Percentiles rank a stretch among this genome's conserved stretches.
These are phyloP conservation scores for Acanthosepion lycidas DNA, from an alignment of 2,888 invertebrate genomes.

Conservation along the genomic window DNA sequence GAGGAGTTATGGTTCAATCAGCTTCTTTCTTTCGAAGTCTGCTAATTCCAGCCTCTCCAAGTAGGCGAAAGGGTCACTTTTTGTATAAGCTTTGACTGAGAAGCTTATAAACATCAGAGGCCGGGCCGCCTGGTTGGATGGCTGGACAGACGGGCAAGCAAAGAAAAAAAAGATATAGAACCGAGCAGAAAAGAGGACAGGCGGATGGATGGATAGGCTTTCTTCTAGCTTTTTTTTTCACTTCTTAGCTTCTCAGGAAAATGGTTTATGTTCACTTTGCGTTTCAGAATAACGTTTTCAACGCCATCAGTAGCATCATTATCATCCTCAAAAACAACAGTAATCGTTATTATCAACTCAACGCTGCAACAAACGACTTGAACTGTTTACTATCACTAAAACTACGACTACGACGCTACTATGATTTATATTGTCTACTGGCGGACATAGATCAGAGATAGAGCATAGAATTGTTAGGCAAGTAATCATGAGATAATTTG, in stretches of 20 bases:
- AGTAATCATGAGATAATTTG: too few species aligned
- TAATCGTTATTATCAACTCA: neutral
- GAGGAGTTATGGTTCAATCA: neutral
- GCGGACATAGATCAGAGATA: too few species aligned
- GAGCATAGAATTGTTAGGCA: too few species aligned
- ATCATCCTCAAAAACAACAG: neutral
- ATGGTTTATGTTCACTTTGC: neutral
- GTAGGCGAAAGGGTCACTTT: neutral
- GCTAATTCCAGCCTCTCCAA: conserved; percentile 11
- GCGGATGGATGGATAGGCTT: neutral
- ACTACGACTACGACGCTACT: too few species aligned
- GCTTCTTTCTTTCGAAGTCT: neutral
- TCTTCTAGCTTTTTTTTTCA: neutral
- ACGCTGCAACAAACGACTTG: neutral
- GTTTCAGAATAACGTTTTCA: neutral
- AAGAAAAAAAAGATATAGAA: neutral
- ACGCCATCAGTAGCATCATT: neutral
- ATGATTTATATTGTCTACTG: too few species aligned
- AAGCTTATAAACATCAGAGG: neutral
- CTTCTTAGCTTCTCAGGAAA: neutral
- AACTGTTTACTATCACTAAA: too few species aligned
- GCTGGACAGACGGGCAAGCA: neutral
- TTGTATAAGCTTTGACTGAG: neutral
- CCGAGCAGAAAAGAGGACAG: neutral
- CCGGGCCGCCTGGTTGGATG: neutral